Conservation (phyloP, 1,140 invertebrate species). For the Leptinotarsa lineolata region DNA sequence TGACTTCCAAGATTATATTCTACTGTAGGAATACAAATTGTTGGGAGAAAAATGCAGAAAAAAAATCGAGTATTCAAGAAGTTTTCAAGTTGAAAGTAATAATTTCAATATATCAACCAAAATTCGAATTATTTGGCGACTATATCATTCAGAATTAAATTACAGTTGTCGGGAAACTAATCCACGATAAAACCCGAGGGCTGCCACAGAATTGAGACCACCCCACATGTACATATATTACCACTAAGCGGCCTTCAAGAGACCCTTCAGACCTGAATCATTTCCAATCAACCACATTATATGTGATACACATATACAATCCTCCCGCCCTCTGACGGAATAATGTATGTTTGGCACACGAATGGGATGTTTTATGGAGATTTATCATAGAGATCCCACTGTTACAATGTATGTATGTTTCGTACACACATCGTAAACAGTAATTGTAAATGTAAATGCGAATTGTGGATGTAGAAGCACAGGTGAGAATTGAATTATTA, state of each 20-base stretch:
- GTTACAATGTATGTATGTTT: conserved; percentile 1
- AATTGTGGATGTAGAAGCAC: conserved; percentile 1
- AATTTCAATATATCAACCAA: too few relatives aligned
- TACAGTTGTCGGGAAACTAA: too few relatives aligned
- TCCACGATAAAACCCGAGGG: too few relatives aligned
- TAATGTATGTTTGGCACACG: conserved; percentile 3
- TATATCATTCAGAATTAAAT: too few relatives aligned
- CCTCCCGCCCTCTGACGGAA: neutral
- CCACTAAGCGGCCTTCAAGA: neutral
- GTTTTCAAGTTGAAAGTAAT: too few relatives aligned
- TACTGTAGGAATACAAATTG: too few relatives aligned
- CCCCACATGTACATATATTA: neutral
- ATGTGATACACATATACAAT: neutral
- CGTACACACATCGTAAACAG: conserved; percentile 7
- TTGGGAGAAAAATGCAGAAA: too few relatives aligned
- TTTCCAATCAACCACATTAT: neutral
- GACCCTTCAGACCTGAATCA: neutral
- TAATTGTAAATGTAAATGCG: conserved; percentile 21
- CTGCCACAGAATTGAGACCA: too few relatives aligned
- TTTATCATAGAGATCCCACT: conserved; percentile 8
- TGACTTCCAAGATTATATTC: too few relatives aligned
- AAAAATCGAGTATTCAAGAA: too few relatives aligned
- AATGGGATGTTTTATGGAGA: conserved; percentile 11
- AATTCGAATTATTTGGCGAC: too few relatives aligned
- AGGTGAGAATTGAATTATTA: neutral